phyloP scores from a whole-genome alignment of 2,113 vertebrate species.

The Grus americana region DNA sequence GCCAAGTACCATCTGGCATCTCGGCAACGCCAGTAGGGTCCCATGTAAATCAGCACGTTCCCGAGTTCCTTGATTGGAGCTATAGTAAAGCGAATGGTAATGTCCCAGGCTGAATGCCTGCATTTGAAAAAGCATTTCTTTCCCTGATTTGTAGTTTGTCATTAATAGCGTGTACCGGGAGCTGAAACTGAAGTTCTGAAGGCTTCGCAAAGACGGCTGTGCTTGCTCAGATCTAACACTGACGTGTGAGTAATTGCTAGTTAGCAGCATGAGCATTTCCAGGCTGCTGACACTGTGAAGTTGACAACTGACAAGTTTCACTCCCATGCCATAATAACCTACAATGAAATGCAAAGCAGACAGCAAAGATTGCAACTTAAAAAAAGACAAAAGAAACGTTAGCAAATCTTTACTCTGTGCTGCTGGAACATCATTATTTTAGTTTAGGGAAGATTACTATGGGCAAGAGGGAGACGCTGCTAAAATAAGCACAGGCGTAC shows the following conservation, averaged over 20 bases:
- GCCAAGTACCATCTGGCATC: conserved; percentile 2
- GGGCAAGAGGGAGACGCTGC: not conserved
- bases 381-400: not conserved
- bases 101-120: conserved; percentile 26
- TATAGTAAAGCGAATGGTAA: conserved; percentile 19
- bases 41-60: conserved; percentile 35
- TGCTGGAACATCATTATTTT: not conserved
- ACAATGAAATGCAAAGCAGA: conserved; percentile 47
- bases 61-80: conserved; percentile 22
- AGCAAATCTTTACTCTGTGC: not conserved
- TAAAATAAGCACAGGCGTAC: not conserved
- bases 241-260: conserved; percentile 38
- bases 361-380: not conserved
- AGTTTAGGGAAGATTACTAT: not conserved
- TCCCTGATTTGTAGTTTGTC: conserved; percentile 22
- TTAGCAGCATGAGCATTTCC: conserved; percentile 30
- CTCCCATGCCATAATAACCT: conserved; percentile 37
- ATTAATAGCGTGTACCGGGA: not conserved
- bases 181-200: not conserved
- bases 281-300: not conserved
- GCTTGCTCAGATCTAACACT: not conserved
- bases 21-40: not conserved
- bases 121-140: conserved; percentile 29
- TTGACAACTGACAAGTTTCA: conserved; percentile 29
- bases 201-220: not conserved